A percentile compares a stretch with the other conserved stretches of the same genome.
phyloP scores from a whole-genome alignment of 2,113 vertebrate species.

The Gavialis gangeticus region DNA sequence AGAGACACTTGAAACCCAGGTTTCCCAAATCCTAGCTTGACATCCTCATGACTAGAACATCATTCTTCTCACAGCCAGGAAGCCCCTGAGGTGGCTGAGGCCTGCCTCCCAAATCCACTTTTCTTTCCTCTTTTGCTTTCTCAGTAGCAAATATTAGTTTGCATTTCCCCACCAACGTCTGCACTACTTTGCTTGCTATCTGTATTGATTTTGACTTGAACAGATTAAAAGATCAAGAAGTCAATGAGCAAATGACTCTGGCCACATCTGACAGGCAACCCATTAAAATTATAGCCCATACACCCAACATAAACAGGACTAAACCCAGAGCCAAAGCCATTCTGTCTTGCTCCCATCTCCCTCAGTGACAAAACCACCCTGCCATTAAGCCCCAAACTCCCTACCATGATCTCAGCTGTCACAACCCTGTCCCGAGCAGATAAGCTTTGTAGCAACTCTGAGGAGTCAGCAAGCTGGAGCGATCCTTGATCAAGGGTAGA shows the following conservation, averaged over 20 bases:
- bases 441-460: neutral
- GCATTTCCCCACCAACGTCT: neutral
- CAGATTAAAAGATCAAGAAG: slow-evolving; percentile 44
- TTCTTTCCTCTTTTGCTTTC: neutral
- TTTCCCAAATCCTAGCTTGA: neutral
- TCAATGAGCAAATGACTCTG: slow-evolving; percentile 18
- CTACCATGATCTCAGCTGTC: neutral
- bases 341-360: too few relatives aligned
- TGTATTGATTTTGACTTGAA: slow-evolving; percentile 32
- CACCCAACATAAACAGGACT: neutral
- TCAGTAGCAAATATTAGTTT: neutral
- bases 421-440: neutral
- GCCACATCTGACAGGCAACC: slow-evolving; percentile 38
- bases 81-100: rapidly evolving
- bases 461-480: neutral
- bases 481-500: neutral
- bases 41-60: neutral
- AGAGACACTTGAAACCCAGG: neutral
- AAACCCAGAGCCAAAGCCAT: neutral
- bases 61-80: neutral
- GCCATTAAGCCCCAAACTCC: neutral
- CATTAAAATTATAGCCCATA: neutral
- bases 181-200: neutral
- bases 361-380: neutral
- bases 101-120: rapidly evolving